A percentile compares a stretch with the other conserved stretches of the same genome.
Evolutionary conservation across 2,888 invertebrate species (phyloP).

Genomic region (Synergus gifuensis): DNA sequence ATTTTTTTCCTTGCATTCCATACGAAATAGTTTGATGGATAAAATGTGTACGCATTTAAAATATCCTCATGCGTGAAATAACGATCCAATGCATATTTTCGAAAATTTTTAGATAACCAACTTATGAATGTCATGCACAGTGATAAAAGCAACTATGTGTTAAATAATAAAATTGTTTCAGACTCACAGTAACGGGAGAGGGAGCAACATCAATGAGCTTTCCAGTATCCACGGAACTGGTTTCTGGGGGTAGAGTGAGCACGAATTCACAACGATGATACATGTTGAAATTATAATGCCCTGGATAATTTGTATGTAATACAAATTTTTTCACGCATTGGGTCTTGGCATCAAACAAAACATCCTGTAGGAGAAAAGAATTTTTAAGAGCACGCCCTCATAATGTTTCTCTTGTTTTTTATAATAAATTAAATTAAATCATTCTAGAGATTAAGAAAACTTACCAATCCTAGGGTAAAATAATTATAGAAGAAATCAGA

Average conservation of each 20-base stretch:
- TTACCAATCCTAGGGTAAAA: conserved; percentile 95
- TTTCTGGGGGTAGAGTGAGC: conserved; percentile 86
- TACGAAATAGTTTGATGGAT: background rate
- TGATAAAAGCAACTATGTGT: conserved; percentile 27
- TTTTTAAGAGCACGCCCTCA: no score
- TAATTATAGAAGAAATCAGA: conserved; percentile 99
- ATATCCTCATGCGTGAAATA: background rate
- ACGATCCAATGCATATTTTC: background rate
- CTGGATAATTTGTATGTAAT: conserved; percentile 99
- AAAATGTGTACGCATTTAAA: background rate
- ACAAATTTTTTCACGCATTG: conserved; percentile 98
- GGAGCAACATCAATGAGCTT: conserved; percentile 81
- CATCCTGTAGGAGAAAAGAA: conserved; percentile 84
- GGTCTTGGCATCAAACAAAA: conserved; percentile 96
- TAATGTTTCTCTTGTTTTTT: no score
- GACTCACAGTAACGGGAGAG: conserved; percentile 81
- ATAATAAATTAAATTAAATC: conserved; percentile 15
- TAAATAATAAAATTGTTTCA: conserved; percentile 25
- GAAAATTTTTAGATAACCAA: background rate
- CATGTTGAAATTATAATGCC: conserved; percentile 99
- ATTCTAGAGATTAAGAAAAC: conserved; percentile 68
- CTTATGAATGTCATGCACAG: conserved; percentile 4
- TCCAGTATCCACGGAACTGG: conserved; percentile 79
- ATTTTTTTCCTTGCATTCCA: background rate
- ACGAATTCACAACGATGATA: conserved; percentile 97